Evolutionary conservation across 2,888 invertebrate genomes (phyloP), one percentile per base, ranked within the genome.

Genomic region (Hirudinaria manillensis): DNA sequence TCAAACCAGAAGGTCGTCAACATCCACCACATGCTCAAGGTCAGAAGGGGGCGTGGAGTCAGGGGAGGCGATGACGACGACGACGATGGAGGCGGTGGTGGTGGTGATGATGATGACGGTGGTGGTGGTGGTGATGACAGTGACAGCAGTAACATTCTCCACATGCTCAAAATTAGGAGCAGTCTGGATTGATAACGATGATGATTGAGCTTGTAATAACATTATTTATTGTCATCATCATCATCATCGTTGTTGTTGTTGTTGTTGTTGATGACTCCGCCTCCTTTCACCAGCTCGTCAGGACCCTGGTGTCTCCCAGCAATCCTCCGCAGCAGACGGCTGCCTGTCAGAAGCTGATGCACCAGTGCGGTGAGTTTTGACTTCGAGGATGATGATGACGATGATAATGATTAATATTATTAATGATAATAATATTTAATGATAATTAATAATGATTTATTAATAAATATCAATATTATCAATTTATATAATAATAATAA

Each of bases 301-400:
- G 98, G 32, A 92, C 93, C 0, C 86, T 99, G 75, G 97, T 98
- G 0, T 93, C 94, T 0, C 98, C 99, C 0, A 92, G 92, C 82
- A 97, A 95, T 86, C 92, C 95, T 0, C 90, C 90, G 32, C 93
- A 94, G 84, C 90, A 92, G 72, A 86, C 87, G 0, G 82, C 85
- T 29, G 87, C 91, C 73, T 96, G 96, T 81, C 99, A 99, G 86
- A 92, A 91, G 83, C 90, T 90, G 2, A 92, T 98, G 91, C 90
- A 91, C 81, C 90, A 90, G 74, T 92, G 92, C 61, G 93, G 93
- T 87, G 79, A 80, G 84, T 81, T n/a, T 1, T 45, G 45, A 7
- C 13, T 1, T 6, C 16, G 32, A 34, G 13, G 27, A 10, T 45
- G 45, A 45, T 45, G 45, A 45, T 45, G 45, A 45, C 16, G 45